A percentile compares a stretch with the other conserved stretches of the same genome.
Conservation (phyloP, 53 echinoderm and acorn worm genomes). For the Paracentrotus lividus region DNA sequence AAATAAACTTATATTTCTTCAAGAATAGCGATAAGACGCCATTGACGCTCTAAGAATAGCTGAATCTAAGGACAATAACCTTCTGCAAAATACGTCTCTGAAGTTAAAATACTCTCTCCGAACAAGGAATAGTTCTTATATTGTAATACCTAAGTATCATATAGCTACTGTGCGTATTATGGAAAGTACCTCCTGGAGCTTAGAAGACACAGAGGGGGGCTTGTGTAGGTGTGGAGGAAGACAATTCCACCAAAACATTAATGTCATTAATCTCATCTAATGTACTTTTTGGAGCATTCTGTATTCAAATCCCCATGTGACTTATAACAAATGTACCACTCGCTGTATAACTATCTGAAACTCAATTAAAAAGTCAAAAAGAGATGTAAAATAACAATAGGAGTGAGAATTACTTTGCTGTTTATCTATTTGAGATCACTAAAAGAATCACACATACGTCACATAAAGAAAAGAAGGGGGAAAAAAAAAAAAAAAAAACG, state of each 20-base stretch:
- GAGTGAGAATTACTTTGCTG: neutral
- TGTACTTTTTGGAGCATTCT: slow-evolving; percentile 41
- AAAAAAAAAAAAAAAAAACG: too few relatives aligned
- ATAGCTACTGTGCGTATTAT: slow-evolving; percentile 19
- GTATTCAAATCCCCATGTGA: neutral
- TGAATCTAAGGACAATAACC: slow-evolving; percentile 9
- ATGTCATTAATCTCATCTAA: too few relatives aligned
- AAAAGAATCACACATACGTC: too few relatives aligned
- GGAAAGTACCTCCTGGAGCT: slow-evolving; percentile 14
- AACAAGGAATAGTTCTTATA: slow-evolving; percentile 52
- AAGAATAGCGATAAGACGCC: neutral
- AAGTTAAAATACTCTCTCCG: slow-evolving; percentile 27
- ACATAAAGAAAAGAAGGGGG: too few relatives aligned
- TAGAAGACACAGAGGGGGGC: slow-evolving; percentile 25
- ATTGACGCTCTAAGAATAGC: neutral
- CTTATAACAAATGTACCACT: neutral
- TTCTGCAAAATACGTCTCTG: neutral
- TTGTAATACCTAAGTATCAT: slow-evolving; percentile 27
- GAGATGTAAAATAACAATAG: neutral
- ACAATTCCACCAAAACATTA: neutral
- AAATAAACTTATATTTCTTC: neutral
- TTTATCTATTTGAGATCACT: neutral
- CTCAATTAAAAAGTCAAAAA: neutral
- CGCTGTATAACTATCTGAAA: neutral
- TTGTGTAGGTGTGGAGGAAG: slow-evolving; percentile 34